Percentiles rank a stretch among this genome's conserved stretches.
phyloP scores from a whole-genome alignment of 2,797 vertebrate species.

The Semaprochilodus insignis region DNA sequence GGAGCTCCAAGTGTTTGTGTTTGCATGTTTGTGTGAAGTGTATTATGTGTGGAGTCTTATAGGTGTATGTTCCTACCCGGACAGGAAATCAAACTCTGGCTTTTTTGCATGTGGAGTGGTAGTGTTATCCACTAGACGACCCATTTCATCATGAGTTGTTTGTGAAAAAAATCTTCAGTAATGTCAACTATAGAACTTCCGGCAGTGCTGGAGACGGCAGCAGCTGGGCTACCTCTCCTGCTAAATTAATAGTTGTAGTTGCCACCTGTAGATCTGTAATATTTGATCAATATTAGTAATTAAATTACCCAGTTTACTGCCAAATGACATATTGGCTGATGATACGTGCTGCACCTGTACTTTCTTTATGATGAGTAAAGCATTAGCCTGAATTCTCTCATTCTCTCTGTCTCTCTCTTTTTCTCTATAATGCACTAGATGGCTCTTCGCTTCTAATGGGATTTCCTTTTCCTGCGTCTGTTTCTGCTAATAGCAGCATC shows the following conservation, averaged over 20 bases:
- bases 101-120: no score
- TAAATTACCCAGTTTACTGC: background rate
- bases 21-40: no score
- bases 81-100: no score
- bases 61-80: no score
- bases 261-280: no score
- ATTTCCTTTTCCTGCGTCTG: background rate
- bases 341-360: no score
- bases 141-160: background rate
- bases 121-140: no score
- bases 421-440: background rate
- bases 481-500: constrained; percentile 17
- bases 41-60: no score
- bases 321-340: background rate
- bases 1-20: no score
- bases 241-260: background rate
- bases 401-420: background rate
- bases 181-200: no score
- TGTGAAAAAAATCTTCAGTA: background rate
- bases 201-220: no score
- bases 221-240: no score
- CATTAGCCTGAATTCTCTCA: background rate
- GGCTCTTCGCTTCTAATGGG: constrained; percentile 1
- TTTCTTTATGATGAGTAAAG: background rate
- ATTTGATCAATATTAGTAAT: background rate